A percentile compares a stretch with the other conserved stretches of the same genome.
phyloP scores from a whole-genome alignment of 2,888 invertebrate species.

The Patella caerulea region DNA sequence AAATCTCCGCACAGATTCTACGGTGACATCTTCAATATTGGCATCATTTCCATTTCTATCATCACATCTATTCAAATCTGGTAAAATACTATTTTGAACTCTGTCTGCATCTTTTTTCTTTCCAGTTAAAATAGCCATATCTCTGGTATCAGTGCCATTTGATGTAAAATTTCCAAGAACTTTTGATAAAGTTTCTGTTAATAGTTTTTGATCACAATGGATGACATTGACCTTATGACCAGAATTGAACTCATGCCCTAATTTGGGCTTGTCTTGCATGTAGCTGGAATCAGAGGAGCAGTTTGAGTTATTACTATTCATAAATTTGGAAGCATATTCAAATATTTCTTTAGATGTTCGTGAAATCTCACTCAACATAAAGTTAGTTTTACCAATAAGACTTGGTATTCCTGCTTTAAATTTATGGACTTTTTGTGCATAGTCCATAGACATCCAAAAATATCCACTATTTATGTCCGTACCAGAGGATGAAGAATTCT shows the following conservation, averaged over 20 bases:
- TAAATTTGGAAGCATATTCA: conserved; percentile 56
- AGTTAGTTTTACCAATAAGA: conserved; percentile 59
- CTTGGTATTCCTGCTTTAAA: conserved; percentile 57
- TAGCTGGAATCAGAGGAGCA: background rate
- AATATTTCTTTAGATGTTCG: conserved; percentile 60
- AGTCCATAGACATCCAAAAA: conserved; percentile 64
- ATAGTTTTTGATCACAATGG: conserved; percentile 46
- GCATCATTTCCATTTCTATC: background rate
- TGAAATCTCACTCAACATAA: conserved; percentile 60
- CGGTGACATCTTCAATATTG: conserved; percentile 17
- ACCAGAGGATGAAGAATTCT: conserved; percentile 25
- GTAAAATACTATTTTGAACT: conserved; percentile 26
- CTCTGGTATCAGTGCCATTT: conserved; percentile 46
- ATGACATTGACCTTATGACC: conserved; percentile 54
- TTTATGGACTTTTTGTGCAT: conserved; percentile 62
- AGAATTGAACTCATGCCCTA: conserved; percentile 52
- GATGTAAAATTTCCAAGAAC: conserved; percentile 44
- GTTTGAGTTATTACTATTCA: conserved; percentile 38
- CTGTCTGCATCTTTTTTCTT: conserved; percentile 46
- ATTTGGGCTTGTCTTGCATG: conserved; percentile 36
- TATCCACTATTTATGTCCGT: conserved; percentile 41
- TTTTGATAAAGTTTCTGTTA: conserved; percentile 43
- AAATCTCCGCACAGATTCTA: conserved; percentile 57
- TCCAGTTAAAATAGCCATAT: conserved; percentile 57
- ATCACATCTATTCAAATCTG: background rate